phyloP scores from a whole-genome alignment of 1,140 invertebrate genomes.

The Camponotus pennsylvanicus region DNA sequence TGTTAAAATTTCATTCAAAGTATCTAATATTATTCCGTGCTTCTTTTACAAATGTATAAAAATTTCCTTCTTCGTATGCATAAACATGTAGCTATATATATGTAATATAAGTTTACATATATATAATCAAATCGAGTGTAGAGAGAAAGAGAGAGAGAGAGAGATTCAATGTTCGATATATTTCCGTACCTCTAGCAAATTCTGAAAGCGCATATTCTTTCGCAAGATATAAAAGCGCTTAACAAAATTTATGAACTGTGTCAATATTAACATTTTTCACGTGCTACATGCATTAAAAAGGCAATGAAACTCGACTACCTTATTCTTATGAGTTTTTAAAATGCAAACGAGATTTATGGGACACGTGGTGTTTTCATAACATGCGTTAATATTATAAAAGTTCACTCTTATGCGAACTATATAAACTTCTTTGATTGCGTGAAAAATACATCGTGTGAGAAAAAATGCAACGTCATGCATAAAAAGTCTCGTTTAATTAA shows the following conservation, averaged over 20 bases:
- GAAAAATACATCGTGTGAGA: not conserved
- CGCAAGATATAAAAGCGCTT: not conserved
- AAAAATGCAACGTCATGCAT: not conserved
- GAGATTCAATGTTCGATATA: not conserved
- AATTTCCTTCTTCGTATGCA: not conserved
- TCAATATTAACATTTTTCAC: constrained; percentile 39
- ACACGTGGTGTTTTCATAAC: constrained; percentile 38
- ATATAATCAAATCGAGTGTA: not conserved
- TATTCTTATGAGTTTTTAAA: constrained; percentile 40
- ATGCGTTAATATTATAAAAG: constrained; percentile 34
- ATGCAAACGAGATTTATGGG: constrained; percentile 38
- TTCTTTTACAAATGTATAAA: not conserved
- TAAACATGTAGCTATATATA: too few species aligned
- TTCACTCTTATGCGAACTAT: not conserved
- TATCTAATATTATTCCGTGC: not conserved
- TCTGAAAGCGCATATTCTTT: not conserved
- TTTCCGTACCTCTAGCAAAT: constrained; percentile 6
- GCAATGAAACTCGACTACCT: not conserved
- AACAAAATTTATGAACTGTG: constrained; percentile 15
- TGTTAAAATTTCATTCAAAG: not conserved
- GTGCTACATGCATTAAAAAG: constrained; percentile 5
- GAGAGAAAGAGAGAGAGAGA: too few species aligned
- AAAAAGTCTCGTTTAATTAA: constrained; percentile 1
- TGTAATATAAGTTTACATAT: too few species aligned
- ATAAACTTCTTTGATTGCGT: not conserved